phyloP scores from a whole-genome alignment of 2,888 invertebrate species.

The Empis livida region DNA sequence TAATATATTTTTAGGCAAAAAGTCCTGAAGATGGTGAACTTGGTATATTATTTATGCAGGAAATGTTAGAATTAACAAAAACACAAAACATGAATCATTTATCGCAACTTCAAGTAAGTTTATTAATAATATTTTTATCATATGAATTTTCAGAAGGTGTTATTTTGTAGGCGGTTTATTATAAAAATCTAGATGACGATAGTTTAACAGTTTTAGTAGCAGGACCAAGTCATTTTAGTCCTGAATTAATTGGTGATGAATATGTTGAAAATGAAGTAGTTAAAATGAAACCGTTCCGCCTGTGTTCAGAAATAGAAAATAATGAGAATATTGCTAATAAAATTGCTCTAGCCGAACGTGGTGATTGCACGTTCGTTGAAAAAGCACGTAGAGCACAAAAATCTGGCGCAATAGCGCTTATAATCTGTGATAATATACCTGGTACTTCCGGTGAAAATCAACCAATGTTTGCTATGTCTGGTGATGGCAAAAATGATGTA shows the following conservation, averaged over 20 bases:
- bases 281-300: slow-evolving; percentile 55
- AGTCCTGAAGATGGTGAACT: slow-evolving; percentile 78
- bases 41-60: slow-evolving; percentile 90
- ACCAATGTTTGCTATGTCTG: slow-evolving; percentile 92
- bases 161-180: slow-evolving; percentile 39
- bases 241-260: slow-evolving; percentile 52
- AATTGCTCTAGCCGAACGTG: slow-evolving; percentile 77
- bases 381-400: slow-evolving; percentile 76
- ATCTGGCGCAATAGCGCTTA: slow-evolving; percentile 71
- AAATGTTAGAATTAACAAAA: slow-evolving; percentile 85
- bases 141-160: slow-evolving; percentile 1
- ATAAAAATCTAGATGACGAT: slow-evolving; percentile 26
- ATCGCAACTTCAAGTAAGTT: slow-evolving; percentile 30
- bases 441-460: slow-evolving; percentile 61
- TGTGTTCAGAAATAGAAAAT: slow-evolving; percentile 47
- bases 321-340: slow-evolving; percentile 47
- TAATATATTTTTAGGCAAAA: slow-evolving; percentile 62
- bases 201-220: slow-evolving; percentile 46
- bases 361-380: slow-evolving; percentile 86
- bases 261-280: slow-evolving; percentile 51
- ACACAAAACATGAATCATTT: slow-evolving; percentile 40
- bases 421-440: slow-evolving; percentile 72
- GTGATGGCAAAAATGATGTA: slow-evolving; percentile 78
- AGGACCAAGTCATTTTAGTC: slow-evolving; percentile 86
- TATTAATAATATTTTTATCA: not conserved